Evolutionary conservation across 1,140 invertebrate genomes (phyloP).

Genomic region (Nebria ingens): DNA sequence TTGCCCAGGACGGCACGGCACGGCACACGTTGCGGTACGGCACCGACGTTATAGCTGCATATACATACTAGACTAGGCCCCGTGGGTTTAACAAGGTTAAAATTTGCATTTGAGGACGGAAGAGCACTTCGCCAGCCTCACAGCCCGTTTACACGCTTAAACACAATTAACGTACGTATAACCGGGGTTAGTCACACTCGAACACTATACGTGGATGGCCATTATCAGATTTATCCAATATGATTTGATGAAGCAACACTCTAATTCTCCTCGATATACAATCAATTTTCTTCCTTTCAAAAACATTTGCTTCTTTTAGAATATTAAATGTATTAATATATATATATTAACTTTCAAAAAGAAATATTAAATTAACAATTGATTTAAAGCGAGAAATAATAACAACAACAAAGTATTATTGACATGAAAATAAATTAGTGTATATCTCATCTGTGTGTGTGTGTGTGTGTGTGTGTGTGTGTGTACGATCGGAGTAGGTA

Average conservation of each 20-base stretch:
- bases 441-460: too few relatives aligned
- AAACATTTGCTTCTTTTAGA: neutral
- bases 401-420: too few relatives aligned
- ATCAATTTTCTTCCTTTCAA: neutral
- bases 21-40: too few relatives aligned
- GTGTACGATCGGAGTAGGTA: neutral
- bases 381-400: neutral
- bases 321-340: neutral
- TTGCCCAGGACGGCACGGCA: too few relatives aligned
- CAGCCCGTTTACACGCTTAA: too few relatives aligned
- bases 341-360: neutral
- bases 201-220: neutral
- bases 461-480: too few relatives aligned
- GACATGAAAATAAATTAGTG: too few relatives aligned
- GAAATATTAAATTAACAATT: neutral
- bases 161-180: constrained; percentile 31
- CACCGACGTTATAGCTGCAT: too few relatives aligned
- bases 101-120: constrained; percentile 41
- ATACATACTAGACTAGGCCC: too few relatives aligned
- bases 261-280: neutral
- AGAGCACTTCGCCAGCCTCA: constrained; percentile 32
- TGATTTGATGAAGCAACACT: neutral
- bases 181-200: neutral
- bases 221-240: neutral
- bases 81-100: constrained; percentile 37